phyloP scores from a whole-genome alignment of 2,797 vertebrate genomes.

The Gallirallus australis region DNA sequence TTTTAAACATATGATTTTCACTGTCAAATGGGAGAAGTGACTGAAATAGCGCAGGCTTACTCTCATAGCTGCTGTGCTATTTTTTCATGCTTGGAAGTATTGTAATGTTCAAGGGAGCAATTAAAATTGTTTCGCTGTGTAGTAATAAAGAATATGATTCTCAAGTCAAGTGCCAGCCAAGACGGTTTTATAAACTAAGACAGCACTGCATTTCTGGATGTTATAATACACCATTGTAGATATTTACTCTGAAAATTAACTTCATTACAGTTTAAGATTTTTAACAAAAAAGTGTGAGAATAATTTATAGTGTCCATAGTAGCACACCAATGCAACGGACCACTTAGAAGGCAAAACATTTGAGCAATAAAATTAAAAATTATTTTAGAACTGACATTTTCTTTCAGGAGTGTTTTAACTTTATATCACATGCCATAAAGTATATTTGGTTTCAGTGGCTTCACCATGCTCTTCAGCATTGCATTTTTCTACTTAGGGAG shows the following conservation, averaged over 20 bases:
- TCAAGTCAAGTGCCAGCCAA: constrained; percentile 7
- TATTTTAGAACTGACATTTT: neutral
- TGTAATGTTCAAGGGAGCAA: constrained; percentile 60
- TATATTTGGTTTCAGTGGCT: neutral
- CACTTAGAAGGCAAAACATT: neutral
- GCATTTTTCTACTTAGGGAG: neutral
- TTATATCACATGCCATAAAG: neutral
- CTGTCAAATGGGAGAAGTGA: constrained; percentile 43
- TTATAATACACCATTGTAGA: neutral
- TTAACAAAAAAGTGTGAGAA: neutral
- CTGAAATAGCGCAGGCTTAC: constrained; percentile 39
- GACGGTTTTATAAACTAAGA: constrained; percentile 13
- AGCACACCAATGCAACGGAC: neutral
- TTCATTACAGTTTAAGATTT: neutral
- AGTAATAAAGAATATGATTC: constrained; percentile 41
- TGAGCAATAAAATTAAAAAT: neutral
- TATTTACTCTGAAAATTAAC: neutral
- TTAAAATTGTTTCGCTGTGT: constrained; percentile 48
- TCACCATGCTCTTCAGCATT: neutral
- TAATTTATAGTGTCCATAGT: neutral
- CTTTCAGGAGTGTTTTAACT: constrained; percentile 5
- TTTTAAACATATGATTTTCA: constrained; percentile 44
- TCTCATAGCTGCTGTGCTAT: neutral
- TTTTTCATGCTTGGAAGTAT: constrained; percentile 38
- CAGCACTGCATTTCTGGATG: neutral